Evolutionary conservation across 37 sponge, comb jelly and placozoan genomes (phyloP), one percentile per base, ranked within the genome.

Genomic region (Bolinopsis microptera): DNA sequence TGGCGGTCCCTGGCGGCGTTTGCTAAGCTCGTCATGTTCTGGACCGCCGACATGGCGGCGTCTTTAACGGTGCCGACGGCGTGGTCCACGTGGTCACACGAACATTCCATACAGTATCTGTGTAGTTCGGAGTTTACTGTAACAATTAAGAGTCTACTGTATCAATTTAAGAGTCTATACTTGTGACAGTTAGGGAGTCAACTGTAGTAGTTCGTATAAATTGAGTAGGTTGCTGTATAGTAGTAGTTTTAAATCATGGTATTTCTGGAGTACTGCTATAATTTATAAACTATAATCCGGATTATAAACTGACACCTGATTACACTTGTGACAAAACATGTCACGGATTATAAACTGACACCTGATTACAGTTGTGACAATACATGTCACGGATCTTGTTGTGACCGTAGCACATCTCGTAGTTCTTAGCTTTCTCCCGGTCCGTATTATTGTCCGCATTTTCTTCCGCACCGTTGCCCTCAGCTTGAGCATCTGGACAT

Each of bases 351-450:
- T 77, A 77, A 77, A 77, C 80, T 77, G 80, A 77, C 61, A 86
- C 90, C 61, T 41, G 90, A n/a, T 34, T 86, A 30, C 90, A 86
- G 26, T 27, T 36, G 61, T 86, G 90, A 39, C 90, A 86, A 48
- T 33, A 86, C 90, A 86, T 86, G 30, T 86, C 90, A 40, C 36
- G 34, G 1, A 86, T 86, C 90, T 38, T 86, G 61, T 86, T 48
- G 35, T 86, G 90, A 39, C 90, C 90, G 90, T 86, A 86, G 90
- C 90, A 86, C 90, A 86, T 86, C 61, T 86, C 90, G 30, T 41
- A 86, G 41, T 86, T 39, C 61, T 41, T 39, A 9, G 34, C 90
- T 48, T 86, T 86, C 31, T 86, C 90, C 26, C 2, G 27, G 24
- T 77, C 80, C 13, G 61, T 5, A 13, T 48, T 48, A n/a, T n/a